Conservation (phyloP, 2,888 invertebrate species). For the Drosophila histrio region DNA sequence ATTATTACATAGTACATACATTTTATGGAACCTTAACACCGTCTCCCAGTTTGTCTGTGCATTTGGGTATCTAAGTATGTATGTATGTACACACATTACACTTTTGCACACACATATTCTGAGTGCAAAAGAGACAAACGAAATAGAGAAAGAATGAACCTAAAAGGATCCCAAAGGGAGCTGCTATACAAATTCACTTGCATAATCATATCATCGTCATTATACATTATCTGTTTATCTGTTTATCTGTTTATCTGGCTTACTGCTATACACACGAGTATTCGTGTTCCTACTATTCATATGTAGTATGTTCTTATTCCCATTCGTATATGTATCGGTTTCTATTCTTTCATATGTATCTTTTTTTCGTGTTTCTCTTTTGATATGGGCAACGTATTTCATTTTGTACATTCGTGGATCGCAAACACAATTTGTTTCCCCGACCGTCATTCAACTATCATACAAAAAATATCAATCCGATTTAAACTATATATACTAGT, state of each 20-base stretch:
- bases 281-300: constrained; percentile 7
- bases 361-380: constrained; percentile 6
- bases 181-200: constrained; percentile 14
- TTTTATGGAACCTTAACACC: constrained; percentile 52
- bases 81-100: background rate
- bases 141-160: background rate
- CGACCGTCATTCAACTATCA: background rate
- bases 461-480: background rate
- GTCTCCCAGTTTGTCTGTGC: constrained; percentile 36
- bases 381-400: constrained; percentile 3
- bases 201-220: constrained; percentile 8
- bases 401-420: constrained; percentile 9
- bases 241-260: constrained; percentile 6
- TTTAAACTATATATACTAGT: constrained; percentile 1
- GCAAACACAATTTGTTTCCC: background rate
- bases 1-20: constrained; percentile 25
- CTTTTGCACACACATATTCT: background rate
- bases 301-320: background rate
- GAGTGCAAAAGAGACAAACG: constrained; percentile 7
- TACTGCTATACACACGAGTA: constrained; percentile 1
- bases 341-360: constrained; percentile 5
- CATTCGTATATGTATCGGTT: constrained; percentile 3
- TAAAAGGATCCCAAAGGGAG: constrained; percentile 12
- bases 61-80: too few relatives aligned
- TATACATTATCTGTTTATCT: constrained; percentile 6